Base-by-base conservation (phyloP, 2,888 invertebrate genomes). In the Protodeltote pygarga region DNA sequence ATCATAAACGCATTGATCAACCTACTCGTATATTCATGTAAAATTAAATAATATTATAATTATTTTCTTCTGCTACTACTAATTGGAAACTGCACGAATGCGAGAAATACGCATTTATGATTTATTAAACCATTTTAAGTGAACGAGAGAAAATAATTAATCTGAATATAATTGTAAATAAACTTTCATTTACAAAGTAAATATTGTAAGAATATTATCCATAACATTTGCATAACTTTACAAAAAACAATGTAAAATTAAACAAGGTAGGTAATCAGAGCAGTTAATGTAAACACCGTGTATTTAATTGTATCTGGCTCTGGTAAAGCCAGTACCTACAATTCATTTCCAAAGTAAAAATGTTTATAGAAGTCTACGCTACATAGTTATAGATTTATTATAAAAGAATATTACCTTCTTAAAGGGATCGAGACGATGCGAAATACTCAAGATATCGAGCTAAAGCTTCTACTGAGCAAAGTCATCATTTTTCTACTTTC, bases 401-500 rank as follows among this genome's bases (percentile, higher is more conserved):
- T 31, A 34, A 35, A 48, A 49, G 34, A 42, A 58, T 34, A 48
- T 42, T 38, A 49, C 57, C 17, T 23, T 4, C 20, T 42, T 57
- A 58, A 57, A 62, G 16, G 15, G 20, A 13, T n/a, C 27, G 19
- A 11, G 9, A 24, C 24, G 25, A 38, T 11, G 24, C 21, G 19
- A 42, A 40, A 53, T 65, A 48, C 33, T 32, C 20, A 11, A 21
- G 42, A 47, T 42, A 35, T 35, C 15, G 27, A 37, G 13, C 31
- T 40, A 25, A 58, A 51, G 58, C 33, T 51, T 25, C 19, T 1
- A 8, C 35, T 44, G 47, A 37, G 57, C 54, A 0, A 31, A 16
- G 29, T 64, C 60, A 53, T 64, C 65, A 64, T 65, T 64, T 58
- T 34, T 44, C 44, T 48, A 52, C 59, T 58, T 34, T 44, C 44